phyloP scores from a whole-genome alignment of 2,888 invertebrate species.

The Orthosia incerta region DNA sequence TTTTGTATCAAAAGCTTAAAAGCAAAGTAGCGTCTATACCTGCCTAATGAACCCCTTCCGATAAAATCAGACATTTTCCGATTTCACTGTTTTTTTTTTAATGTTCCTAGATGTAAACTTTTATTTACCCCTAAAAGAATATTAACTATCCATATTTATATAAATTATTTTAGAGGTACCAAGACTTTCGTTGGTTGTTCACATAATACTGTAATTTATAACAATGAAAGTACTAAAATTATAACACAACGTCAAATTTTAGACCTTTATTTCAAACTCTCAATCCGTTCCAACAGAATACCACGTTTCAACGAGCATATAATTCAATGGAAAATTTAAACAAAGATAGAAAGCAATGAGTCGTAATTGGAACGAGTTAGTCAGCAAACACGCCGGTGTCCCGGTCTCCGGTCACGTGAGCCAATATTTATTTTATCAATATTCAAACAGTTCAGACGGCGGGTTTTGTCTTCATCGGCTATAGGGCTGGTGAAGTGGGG shows the following conservation, averaged over 20 bases:
- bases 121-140: background rate
- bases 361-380: slow-evolving; percentile 64
- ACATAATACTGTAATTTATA: background rate
- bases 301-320: slow-evolving; percentile 29
- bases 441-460: slow-evolving; percentile 81
- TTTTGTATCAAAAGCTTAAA: background rate
- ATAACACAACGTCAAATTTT: background rate
- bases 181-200: background rate
- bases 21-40: too few relatives aligned
- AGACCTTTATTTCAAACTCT: background rate
- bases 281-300: slow-evolving; percentile 18
- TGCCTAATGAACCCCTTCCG: too few relatives aligned
- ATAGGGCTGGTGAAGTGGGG: slow-evolving; percentile 30
- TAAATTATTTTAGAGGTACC: background rate
- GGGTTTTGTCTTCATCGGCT: slow-evolving; percentile 69
- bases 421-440: slow-evolving; percentile 88
- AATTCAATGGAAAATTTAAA: slow-evolving; percentile 48
- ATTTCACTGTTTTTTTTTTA: background rate
- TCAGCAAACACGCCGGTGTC: slow-evolving; percentile 57
- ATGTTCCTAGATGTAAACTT: background rate
- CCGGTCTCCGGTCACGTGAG: slow-evolving; percentile 77
- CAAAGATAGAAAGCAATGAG: slow-evolving; percentile 64
- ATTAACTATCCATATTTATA: background rate
- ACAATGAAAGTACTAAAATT: background rate
- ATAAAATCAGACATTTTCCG: too few relatives aligned